Percentiles rank a stretch among this genome's conserved stretches.
These are phyloP conservation scores for Vannuccia rotundouncinata DNA, from an alignment of 2,888 invertebrate genomes.

Conservation along the genomic window DNA sequence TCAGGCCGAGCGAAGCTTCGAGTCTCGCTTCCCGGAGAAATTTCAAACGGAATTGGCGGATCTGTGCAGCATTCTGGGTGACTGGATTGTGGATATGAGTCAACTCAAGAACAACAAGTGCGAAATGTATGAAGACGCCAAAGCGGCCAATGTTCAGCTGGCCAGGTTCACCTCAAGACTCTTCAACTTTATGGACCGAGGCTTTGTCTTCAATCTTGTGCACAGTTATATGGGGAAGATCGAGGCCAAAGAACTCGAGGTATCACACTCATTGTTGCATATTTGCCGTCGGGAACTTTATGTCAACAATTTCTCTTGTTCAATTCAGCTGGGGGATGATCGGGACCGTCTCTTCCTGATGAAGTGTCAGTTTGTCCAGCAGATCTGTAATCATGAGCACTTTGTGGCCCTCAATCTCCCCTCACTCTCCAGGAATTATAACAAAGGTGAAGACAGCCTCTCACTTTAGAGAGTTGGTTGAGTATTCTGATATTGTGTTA, in stretches of 20 bases:
- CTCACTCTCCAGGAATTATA: conserved; percentile 27
- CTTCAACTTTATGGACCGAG: conserved; percentile 84
- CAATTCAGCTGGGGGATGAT: background rate
- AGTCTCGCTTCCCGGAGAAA: background rate
- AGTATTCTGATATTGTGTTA: background rate
- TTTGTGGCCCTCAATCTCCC: conserved; percentile 86
- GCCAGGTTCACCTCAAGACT: conserved; percentile 35
- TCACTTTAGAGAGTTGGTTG: background rate
- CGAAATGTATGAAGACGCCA: background rate
- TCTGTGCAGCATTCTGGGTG: background rate
- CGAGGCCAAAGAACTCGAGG: background rate
- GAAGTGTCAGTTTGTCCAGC: conserved; percentile 82
- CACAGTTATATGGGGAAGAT: conserved; percentile 61
- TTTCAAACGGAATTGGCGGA: background rate
- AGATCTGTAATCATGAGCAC: conserved; percentile 86
- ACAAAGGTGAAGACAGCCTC: background rate
- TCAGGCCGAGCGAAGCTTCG: conserved; percentile 9
- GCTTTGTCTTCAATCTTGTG: conserved; percentile 80
- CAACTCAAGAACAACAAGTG: conserved; percentile 12
- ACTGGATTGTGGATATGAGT: conserved; percentile 16
- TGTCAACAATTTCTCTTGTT: background rate
- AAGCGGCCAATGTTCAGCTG: conserved; percentile 10
- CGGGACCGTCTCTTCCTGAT: conserved; percentile 8
- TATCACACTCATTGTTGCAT: no score
- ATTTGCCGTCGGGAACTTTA: no score